Percentiles rank a stretch among this genome's conserved stretches.
Conservation (phyloP, 2,888 invertebrate species). For the Eupithecia subumbrata region DNA sequence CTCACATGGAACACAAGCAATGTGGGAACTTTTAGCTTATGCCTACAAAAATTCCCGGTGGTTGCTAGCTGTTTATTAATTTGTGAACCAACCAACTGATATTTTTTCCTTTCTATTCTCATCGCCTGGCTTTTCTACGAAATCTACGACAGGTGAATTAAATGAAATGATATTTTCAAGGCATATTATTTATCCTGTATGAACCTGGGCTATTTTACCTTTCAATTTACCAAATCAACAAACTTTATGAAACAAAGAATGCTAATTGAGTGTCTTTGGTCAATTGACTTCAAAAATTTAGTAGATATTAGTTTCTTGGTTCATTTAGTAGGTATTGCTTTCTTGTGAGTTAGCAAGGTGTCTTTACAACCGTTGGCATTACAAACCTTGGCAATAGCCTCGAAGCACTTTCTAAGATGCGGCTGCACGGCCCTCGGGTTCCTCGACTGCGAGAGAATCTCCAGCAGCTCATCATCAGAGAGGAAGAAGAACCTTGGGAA, state of each 20-base stretch:
- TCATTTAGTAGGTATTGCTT: no score
- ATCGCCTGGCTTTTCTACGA: no score
- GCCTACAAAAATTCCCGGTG: no score
- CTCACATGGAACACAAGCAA: not conserved
- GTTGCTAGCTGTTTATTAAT: not conserved
- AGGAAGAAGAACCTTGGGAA: constrained; percentile 92
- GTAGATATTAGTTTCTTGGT: no score
- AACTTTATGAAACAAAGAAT: no score
- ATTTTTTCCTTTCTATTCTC: not conserved
- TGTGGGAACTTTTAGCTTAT: no score
- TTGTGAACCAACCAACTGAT: not conserved
- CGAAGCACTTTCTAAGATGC: constrained; percentile 92
- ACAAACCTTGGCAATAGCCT: constrained; percentile 86
- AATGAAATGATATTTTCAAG: not conserved
- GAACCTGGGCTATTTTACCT: not conserved
- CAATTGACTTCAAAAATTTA: not conserved
- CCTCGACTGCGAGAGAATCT: constrained; percentile 91
- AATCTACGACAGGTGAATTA: not conserved
- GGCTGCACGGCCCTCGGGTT: constrained; percentile 92
- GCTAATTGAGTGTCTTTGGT: not conserved
- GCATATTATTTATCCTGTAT: not conserved
- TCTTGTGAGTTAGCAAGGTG: not conserved
- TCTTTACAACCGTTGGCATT: not conserved
- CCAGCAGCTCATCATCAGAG: constrained; percentile 92
- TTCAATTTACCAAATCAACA: no score